phyloP scores from a whole-genome alignment of 2,888 invertebrate genomes.

The Blastobasis lacticolella region DNA sequence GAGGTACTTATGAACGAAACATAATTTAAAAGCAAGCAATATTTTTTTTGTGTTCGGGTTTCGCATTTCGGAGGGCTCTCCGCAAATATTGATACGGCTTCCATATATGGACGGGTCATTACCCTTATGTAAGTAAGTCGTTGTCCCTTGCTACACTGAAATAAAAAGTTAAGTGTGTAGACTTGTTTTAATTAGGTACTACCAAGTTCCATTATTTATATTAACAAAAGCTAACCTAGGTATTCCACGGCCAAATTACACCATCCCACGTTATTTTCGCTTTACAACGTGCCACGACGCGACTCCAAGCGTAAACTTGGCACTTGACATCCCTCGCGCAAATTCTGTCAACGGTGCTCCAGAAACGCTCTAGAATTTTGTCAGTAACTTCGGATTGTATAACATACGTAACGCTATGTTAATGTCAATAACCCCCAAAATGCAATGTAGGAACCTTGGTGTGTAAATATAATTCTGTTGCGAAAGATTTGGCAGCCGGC shows the following conservation, averaged over 20 bases:
- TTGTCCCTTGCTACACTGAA: too few relatives aligned
- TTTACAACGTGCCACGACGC: background rate
- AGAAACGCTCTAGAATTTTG: constrained; percentile 35
- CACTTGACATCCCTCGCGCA: constrained; percentile 37
- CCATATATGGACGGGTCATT: constrained; percentile 11
- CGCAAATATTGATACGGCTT: constrained; percentile 30
- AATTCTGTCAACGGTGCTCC: constrained; percentile 29
- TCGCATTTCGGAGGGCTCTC: constrained; percentile 22
- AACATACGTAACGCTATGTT: constrained; percentile 48
- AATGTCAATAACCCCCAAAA: constrained; percentile 72
- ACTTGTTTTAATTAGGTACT: too few relatives aligned
- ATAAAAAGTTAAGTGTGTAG: too few relatives aligned
- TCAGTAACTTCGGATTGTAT: constrained; percentile 34
- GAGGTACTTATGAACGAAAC: too few relatives aligned
- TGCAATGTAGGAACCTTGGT: constrained; percentile 64
- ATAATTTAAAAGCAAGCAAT: too few relatives aligned
- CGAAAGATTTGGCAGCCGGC: constrained; percentile 64
- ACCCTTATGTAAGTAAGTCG: too few relatives aligned
- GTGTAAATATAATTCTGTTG: constrained; percentile 58
- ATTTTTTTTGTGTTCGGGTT: constrained; percentile 6
- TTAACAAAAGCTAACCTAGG: too few relatives aligned
- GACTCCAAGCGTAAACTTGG: constrained; percentile 49
- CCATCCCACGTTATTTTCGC: constrained; percentile 1
- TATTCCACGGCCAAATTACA: too few relatives aligned
- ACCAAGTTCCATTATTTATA: too few relatives aligned